These are phyloP conservation scores for Macroglossus sobrinus DNA, from an alignment of 2,113 vertebrate species.

Conservation along the genomic window DNA sequence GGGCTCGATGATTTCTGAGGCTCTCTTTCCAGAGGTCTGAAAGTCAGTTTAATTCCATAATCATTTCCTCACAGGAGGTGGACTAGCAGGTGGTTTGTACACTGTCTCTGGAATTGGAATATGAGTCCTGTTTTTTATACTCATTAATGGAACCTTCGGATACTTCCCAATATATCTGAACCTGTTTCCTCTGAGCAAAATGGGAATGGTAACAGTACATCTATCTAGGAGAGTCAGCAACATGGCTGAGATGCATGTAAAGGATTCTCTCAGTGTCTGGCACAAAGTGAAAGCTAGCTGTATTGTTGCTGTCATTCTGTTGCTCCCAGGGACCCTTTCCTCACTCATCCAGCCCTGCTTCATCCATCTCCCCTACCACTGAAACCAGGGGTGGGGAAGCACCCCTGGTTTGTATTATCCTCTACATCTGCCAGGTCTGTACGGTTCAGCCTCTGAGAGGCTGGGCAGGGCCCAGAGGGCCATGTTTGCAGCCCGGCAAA, in stretches of 20 bases:
- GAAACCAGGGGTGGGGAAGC: not conserved
- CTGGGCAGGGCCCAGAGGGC: slow-evolving; percentile 6
- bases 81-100: not conserved
- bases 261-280: not conserved
- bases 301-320: fast-evolving
- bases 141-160: not conserved
- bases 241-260: fast-evolving
- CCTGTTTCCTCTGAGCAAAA: not conserved
- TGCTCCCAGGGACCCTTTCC: not conserved
- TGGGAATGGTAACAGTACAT: fast-evolving
- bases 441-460: not conserved
- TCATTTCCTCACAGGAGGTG: not conserved
- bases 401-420: not conserved
- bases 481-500: slow-evolving; percentile 55
- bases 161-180: not conserved
- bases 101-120: not conserved
- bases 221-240: fast-evolving
- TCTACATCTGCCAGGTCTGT: not conserved
- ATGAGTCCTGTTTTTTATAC: not conserved
- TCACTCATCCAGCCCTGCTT: not conserved
- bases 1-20: not conserved
- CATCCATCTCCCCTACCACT: not conserved
- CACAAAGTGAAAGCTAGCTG: not conserved
- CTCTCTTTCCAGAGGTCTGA: not conserved
- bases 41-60: not conserved